Evolutionary conservation across 2,797 vertebrate genomes (phyloP), one percentile per base, ranked within the genome.

Genomic region (Chaenodraco wilsoni): DNA sequence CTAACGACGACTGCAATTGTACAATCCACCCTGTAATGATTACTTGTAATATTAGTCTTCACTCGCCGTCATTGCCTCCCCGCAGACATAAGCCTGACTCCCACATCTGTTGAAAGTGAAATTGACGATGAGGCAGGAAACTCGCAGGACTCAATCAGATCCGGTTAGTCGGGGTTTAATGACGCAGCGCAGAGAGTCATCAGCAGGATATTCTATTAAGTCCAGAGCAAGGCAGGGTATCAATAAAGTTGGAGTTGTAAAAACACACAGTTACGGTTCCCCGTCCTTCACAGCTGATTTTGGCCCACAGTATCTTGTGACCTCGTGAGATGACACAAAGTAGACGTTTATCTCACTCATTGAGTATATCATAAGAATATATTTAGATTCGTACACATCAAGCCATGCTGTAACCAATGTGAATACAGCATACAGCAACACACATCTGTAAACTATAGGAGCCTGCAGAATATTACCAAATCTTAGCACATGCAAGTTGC

Each of bases 141-240:
- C 54, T 49, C 55, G 3, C 23, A 19, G 62, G 59, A 31, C 54
- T 69, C 59, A n/a, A 11, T 68, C 33, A 56, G 74, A 69, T 79
- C 59, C 74, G 71, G 62, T 82, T 78, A 72, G 61, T 74, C 27
- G 1, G 54, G 64, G 65, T 74, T 73, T 60, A 78, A 76, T 78
- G 62, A 65, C 12, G 56, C 17, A 58, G 69, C 12, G 56, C 17
- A 58, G 69, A 71, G 74, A 74, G 15, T 5, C 66, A 33, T 40
- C 66, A 58, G 70, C 61, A 23, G 52, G 62, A n/a, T 56, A 40
- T 65, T 65, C 23, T 11, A 9, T 61, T 54, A 57, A 60, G 59
- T 56, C 78, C 69, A 49, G 69, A 55, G 50, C 43, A 74, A 55
- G 37, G 23, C 23, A 27, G 23, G 23, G 19, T 17, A 56, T 13